Evolutionary conservation across 1,140 invertebrate species (phyloP).

Genomic region (Planococcus citri): DNA sequence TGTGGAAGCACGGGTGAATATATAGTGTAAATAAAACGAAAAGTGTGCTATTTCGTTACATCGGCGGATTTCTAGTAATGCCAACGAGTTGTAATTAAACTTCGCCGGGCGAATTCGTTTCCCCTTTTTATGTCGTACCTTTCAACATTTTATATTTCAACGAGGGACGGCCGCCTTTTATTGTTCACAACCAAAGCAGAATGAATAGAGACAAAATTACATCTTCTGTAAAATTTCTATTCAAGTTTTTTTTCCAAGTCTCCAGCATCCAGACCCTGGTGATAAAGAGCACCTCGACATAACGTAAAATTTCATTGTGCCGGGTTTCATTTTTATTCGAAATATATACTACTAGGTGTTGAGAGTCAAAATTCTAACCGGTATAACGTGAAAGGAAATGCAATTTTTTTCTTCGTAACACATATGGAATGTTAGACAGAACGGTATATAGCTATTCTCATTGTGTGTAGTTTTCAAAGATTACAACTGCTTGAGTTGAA

Average conservation of each 20-base stretch:
- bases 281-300: neutral
- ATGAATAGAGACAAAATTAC: constrained; percentile 20
- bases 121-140: constrained; percentile 13
- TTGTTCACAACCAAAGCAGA: constrained; percentile 7
- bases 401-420: neutral
- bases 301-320: neutral
- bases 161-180: constrained; percentile 8
- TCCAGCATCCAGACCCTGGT: neutral
- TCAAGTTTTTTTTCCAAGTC: neutral
- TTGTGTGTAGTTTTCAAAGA: neutral
- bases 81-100: constrained; percentile 19
- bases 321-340: neutral
- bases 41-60: constrained; percentile 18
- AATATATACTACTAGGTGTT: neutral
- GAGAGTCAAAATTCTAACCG: neutral
- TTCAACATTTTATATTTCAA: constrained; percentile 11
- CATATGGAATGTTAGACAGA: too few relatives aligned
- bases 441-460: neutral
- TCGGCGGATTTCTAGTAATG: constrained; percentile 18
- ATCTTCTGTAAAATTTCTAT: constrained; percentile 4
- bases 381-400: neutral
- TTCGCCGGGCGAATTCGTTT: constrained; percentile 14
- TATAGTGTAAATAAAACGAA: constrained; percentile 19
- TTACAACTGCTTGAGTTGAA: too few relatives aligned
- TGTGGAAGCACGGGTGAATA: neutral